These are phyloP conservation scores for Pollachius pollachius DNA, from an alignment of 2,113 vertebrate genomes.

Conservation along the genomic window DNA sequence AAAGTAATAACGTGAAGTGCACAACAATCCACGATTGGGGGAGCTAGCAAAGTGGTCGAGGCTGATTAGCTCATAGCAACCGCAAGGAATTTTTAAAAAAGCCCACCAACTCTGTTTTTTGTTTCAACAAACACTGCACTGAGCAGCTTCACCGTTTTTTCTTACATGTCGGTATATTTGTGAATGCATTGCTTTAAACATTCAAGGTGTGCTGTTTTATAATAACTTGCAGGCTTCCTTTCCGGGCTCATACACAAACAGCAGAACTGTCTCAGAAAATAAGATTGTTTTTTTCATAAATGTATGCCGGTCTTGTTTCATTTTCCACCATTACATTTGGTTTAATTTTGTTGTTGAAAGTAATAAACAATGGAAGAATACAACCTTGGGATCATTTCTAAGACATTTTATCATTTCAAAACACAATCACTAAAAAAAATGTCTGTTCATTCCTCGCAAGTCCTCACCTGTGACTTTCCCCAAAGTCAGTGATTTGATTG, in stretches of 20 bases:
- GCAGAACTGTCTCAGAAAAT: not conserved
- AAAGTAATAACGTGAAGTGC: constrained; percentile 11
- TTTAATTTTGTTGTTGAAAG: too few relatives aligned
- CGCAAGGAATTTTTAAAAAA: not conserved
- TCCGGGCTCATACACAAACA: too few relatives aligned
- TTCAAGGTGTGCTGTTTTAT: too few relatives aligned
- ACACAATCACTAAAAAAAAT: not conserved
- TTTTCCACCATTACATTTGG: not conserved
- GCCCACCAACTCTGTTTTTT: too few relatives aligned
- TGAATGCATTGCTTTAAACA: too few relatives aligned
- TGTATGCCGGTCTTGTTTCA: not conserved
- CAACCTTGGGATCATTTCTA: not conserved
- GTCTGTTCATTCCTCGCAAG: not conserved
- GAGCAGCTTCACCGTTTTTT: too few relatives aligned
- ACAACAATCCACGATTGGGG: not conserved
- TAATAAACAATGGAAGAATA: not conserved
- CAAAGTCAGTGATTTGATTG: constrained; percentile 79
- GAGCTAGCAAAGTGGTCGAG: not conserved
- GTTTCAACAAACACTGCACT: too few relatives aligned
- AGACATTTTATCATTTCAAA: constrained; percentile 5
- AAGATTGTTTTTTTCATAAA: not conserved
- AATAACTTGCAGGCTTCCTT: too few relatives aligned
- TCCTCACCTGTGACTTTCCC: constrained; percentile 84
- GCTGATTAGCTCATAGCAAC: not conserved
- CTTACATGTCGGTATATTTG: too few relatives aligned